A percentile compares a stretch with the other conserved stretches of the same genome.
These are phyloP conservation scores for Streblospio benedicti DNA, from an alignment of 1,140 invertebrate genomes.

Conservation along the genomic window DNA sequence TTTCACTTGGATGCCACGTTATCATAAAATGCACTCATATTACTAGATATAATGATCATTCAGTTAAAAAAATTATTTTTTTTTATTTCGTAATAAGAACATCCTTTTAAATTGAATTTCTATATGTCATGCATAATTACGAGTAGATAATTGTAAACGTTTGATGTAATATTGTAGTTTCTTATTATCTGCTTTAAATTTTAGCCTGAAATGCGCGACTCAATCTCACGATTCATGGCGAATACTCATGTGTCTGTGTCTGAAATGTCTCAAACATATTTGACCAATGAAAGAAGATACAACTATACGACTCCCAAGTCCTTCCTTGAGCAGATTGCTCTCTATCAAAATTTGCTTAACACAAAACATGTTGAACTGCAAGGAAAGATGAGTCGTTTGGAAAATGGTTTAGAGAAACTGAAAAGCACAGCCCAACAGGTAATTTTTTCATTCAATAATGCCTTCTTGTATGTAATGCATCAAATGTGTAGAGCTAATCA, in stretches of 20 bases:
- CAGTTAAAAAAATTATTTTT: too few species aligned
- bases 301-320: slow-evolving; percentile 97
- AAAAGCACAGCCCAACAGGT: slow-evolving; percentile 52
- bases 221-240: slow-evolving; percentile 82
- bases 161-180: too few species aligned
- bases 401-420: slow-evolving; percentile 88
- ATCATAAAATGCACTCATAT: too few species aligned
- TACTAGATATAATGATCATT: too few species aligned
- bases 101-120: too few species aligned
- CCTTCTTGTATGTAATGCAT: too few species aligned
- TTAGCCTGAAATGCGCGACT: slow-evolving; percentile 34
- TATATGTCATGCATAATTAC: too few species aligned
- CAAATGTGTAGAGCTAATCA: too few species aligned
- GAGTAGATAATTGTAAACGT: too few species aligned
- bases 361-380: slow-evolving; percentile 73
- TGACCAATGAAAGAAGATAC: slow-evolving; percentile 80
- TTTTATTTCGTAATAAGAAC: too few species aligned
- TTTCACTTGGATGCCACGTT: too few species aligned
- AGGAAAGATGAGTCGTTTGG: slow-evolving; percentile 72
- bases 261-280: slow-evolving; percentile 72
- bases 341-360: slow-evolving; percentile 78
- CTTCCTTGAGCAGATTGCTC: slow-evolving; percentile 87
- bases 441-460: background rate
- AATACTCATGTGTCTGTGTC: slow-evolving; percentile 89
- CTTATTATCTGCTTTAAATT: slow-evolving; percentile 15